Base-by-base conservation (phyloP, 2,113 vertebrate species). In the Callopanchax toddi region DNA sequence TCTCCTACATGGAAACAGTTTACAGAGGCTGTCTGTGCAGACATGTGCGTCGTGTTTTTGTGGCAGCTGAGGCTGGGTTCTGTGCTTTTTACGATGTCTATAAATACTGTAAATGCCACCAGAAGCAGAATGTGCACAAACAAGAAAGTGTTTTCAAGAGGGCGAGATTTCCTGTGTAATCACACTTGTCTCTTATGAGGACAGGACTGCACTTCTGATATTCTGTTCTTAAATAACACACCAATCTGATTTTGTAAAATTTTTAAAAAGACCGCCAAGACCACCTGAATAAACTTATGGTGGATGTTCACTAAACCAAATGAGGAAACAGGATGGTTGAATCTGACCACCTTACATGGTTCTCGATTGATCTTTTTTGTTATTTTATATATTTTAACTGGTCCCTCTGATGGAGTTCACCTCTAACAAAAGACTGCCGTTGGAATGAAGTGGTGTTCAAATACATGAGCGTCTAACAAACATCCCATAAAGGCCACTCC, bases 91-190 rank as follows among this genome's bases (percentile, higher is more conserved):
- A 13, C 40, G 4, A 69, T 22, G 34, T 52, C 22, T 67, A 46
- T 34, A 7, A 49, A 20, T 10, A 3, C n/a, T 43, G 8, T 42
- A 49, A 39, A 44, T 11, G 15, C 46, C 32, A 26, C 3, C 0
- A 54, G n/a, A 29, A 54, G 59, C 37, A 50, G 42, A 51, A 23
- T 34, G n/a, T 60, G 60, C 57, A 63, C 36, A 32, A 52, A 51
- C 22, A n/a, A 3, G 40, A 22, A 21, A 53, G 20, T 17, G 11
- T 22, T 68, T 37, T 55, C 16, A 66, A 15, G 42, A 18, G 1
- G 22, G 25, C 50, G 46, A 43, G 36, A 65, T 61, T 61, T 68
- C 43, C 43, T 55, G 49, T 58, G 43, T 52, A 32, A 56, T 56
- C 36, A 20, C 44, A 60, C 25, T 5, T n/a, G n/a, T n/a, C 3